These are phyloP conservation scores for Argya squamiceps DNA, from an alignment of 2,797 vertebrate genomes.

Conservation along the genomic window DNA sequence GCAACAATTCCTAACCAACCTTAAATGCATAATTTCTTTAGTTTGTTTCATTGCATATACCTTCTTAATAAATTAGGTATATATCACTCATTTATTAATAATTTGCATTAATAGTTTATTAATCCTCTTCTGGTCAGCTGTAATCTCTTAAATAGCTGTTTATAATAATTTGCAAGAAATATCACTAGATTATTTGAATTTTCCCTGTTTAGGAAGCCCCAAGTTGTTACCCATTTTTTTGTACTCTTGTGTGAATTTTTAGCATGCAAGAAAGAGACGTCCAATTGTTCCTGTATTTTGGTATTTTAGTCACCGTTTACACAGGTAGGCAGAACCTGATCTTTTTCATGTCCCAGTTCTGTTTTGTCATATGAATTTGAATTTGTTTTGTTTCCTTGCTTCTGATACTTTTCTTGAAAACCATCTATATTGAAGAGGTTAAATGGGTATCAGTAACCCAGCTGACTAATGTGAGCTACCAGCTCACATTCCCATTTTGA, in stretches of 20 bases:
- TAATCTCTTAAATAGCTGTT: neutral
- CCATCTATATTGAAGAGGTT: neutral
- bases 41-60: neutral
- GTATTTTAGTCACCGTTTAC: neutral
- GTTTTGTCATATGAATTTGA: neutral
- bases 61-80: neutral
- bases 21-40: neutral
- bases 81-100: neutral
- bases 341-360: neutral
- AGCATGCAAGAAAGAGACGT: fast-evolving
- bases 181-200: neutral
- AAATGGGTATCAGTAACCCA: neutral
- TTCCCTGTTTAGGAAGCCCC: neutral
- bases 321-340: neutral
- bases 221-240: neutral
- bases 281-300: neutral
- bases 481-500: neutral
- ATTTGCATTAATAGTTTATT: neutral
- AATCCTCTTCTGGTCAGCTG: neutral
- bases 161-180: neutral
- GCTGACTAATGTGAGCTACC: neutral
- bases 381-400: neutral
- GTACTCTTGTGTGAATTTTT: neutral
- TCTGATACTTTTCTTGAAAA: neutral
- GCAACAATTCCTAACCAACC: neutral